These are phyloP conservation scores for Psephotus haematonotus DNA, from an alignment of 2,113 vertebrate genomes.

Conservation along the genomic window DNA sequence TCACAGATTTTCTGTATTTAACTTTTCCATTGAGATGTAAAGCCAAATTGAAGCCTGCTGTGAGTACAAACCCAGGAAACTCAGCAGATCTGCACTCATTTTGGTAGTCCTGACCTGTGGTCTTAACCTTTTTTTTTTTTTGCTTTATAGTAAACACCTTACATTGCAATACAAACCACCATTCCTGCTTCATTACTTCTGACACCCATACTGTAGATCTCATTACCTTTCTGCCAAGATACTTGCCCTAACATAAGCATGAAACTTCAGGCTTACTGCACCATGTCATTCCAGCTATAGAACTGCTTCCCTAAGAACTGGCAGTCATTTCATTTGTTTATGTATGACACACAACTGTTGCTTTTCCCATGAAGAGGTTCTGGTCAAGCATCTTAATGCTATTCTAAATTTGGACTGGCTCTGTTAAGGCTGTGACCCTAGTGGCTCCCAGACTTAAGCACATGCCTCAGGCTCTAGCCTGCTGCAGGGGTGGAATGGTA, in stretches of 20 bases:
- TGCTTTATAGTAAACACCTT: not conserved
- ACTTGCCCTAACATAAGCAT: not conserved
- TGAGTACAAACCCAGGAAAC: not conserved
- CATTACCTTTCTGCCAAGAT: not conserved
- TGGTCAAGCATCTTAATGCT: not conserved
- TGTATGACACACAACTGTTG: not conserved
- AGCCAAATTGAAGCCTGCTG: not conserved
- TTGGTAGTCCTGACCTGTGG: not conserved
- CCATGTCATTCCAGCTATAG: not conserved
- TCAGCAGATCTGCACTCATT: not conserved
- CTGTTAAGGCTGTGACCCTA: not conserved
- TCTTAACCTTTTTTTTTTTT: not conserved
- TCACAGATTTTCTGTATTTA: not conserved
- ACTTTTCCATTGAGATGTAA: not conserved
- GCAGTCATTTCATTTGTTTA: not conserved
- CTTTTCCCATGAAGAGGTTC: not conserved
- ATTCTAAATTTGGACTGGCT: not conserved
- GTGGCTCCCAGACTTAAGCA: not conserved
- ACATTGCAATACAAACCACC: not conserved
- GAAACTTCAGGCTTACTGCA: not conserved
- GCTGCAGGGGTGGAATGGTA: not conserved
- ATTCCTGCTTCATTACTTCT: not conserved
- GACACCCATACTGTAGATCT: not conserved
- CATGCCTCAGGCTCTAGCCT: not conserved
- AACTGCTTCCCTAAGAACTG: not conserved